A percentile compares a stretch with the other conserved stretches of the same genome.
Evolutionary conservation across 1,140 invertebrate genomes (phyloP).

Genomic region (Caenorhabditis briggsae): DNA sequence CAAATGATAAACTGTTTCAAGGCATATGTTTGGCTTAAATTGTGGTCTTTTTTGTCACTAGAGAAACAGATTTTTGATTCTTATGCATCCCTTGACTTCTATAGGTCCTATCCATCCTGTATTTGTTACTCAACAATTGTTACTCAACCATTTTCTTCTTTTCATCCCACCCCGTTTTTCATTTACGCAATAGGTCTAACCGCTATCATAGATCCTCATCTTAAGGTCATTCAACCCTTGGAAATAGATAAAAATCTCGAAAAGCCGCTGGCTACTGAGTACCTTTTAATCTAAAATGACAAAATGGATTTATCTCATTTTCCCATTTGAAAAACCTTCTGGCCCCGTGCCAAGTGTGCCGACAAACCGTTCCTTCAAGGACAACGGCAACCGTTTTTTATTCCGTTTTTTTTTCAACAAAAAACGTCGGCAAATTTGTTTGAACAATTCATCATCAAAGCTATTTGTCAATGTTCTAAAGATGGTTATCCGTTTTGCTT

Average conservation of each 20-base stretch:
- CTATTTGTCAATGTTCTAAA: slow-evolving; percentile 9
- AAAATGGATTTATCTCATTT: slow-evolving; percentile 50
- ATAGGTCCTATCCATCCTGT: neutral
- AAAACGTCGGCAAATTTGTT: slow-evolving; percentile 46
- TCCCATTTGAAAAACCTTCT: slow-evolving; percentile 32
- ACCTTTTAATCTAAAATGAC: neutral
- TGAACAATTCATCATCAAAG: slow-evolving; percentile 51
- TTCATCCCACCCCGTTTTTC: neutral
- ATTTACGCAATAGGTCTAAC: slow-evolving; percentile 48
- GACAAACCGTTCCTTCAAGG: slow-evolving; percentile 29
- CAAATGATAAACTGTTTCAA: slow-evolving; percentile 4
- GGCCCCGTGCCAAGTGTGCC: slow-evolving; percentile 52
- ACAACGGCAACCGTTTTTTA: slow-evolving; percentile 32
- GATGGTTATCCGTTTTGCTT: slow-evolving; percentile 5
- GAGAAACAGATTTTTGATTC: no score
- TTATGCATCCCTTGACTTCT: no score
- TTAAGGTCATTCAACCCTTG: slow-evolving; percentile 28
- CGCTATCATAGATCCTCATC: slow-evolving; percentile 48
- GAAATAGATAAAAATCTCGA: slow-evolving; percentile 47
- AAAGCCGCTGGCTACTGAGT: slow-evolving; percentile 32
- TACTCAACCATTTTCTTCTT: slow-evolving; percentile 1
- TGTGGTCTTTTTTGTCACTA: neutral
- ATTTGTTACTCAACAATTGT: neutral
- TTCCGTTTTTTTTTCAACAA: neutral
- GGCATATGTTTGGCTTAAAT: slow-evolving; percentile 18